These are phyloP conservation scores for Nomada goodeniana DNA, from an alignment of 2,888 invertebrate genomes.

Conservation along the genomic window DNA sequence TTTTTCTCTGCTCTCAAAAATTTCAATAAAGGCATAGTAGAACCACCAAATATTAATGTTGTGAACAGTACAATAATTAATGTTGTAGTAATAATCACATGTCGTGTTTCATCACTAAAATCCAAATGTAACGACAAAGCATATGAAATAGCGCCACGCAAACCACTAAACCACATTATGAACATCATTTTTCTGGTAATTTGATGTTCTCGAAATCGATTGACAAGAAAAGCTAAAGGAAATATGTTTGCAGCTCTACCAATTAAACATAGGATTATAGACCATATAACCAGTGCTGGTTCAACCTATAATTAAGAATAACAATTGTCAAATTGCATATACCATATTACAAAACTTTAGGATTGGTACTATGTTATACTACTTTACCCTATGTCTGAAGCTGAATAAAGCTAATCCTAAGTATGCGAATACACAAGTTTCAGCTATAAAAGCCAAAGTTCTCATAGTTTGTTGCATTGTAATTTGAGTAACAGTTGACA, in stretches of 20 bases:
- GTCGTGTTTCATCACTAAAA: conserved; percentile 96
- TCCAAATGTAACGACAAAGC: conserved; percentile 98
- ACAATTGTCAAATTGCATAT: not conserved
- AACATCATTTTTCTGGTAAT: conserved; percentile 99
- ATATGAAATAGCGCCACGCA: conserved; percentile 99
- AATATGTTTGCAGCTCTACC: conserved; percentile 99
- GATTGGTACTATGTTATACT: not conserved
- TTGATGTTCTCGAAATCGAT: conserved; percentile 98
- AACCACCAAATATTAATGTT: conserved; percentile 97
- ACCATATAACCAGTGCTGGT: conserved; percentile 96
- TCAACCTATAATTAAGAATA: conserved; percentile 84
- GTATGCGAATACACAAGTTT: conserved; percentile 99
- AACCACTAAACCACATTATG: conserved; percentile 99
- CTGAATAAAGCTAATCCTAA: conserved; percentile 97
- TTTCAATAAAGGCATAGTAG: conserved; percentile 98
- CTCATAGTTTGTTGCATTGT: conserved; percentile 99
- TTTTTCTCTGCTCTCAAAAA: conserved; percentile 91
- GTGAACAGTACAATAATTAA: conserved; percentile 99
- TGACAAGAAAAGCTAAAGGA: conserved; percentile 96
- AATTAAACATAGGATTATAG: conserved; percentile 94
- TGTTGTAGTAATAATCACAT: conserved; percentile 98
- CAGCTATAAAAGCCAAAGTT: conserved; percentile 98
- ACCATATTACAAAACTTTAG: not conserved
- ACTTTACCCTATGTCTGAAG: conserved; percentile 93
- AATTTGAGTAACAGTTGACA: conserved; percentile 99